Evolutionary conservation across 2,113 vertebrate genomes (phyloP).

Genomic region (Trichechus manatus): DNA sequence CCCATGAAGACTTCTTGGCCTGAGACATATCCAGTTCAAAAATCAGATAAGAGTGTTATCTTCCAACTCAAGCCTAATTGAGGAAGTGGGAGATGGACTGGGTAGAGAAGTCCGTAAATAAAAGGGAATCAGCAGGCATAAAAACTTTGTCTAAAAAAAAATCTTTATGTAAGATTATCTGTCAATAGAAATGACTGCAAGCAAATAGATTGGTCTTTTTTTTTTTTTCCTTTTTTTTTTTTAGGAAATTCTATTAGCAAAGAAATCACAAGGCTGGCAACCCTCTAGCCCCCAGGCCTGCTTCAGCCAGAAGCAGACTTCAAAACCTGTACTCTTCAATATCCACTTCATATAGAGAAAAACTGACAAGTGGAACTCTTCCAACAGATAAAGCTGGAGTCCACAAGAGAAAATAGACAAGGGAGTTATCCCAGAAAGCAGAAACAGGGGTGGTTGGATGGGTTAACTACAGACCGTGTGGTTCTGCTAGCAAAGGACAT

Average conservation of each 20-base stretch:
- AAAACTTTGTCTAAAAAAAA: neutral
- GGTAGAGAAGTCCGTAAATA: neutral
- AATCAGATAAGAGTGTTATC: neutral
- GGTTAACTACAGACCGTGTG: rapidly evolving
- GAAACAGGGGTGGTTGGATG: neutral
- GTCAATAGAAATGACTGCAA: slow-evolving; percentile 29
- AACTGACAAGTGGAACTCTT: neutral
- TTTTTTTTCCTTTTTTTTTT: neutral
- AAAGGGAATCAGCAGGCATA: neutral
- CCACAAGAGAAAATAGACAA: neutral
- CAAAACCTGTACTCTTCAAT: neutral
- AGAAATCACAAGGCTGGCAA: slow-evolving; percentile 6
- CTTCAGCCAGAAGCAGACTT: neutral
- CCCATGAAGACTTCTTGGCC: neutral
- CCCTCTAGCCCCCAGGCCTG: neutral
- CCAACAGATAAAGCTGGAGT: neutral
- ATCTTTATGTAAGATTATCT: neutral
- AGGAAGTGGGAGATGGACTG: neutral
- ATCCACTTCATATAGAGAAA: neutral
- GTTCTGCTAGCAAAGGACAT: neutral
- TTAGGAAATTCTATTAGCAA: neutral
- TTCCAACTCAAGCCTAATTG: neutral
- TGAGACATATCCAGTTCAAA: neutral
- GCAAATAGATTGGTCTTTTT: neutral
- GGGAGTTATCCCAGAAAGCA: neutral